Conservation (phyloP, 2,888 invertebrate genomes). For the Urechis unicinctus region DNA sequence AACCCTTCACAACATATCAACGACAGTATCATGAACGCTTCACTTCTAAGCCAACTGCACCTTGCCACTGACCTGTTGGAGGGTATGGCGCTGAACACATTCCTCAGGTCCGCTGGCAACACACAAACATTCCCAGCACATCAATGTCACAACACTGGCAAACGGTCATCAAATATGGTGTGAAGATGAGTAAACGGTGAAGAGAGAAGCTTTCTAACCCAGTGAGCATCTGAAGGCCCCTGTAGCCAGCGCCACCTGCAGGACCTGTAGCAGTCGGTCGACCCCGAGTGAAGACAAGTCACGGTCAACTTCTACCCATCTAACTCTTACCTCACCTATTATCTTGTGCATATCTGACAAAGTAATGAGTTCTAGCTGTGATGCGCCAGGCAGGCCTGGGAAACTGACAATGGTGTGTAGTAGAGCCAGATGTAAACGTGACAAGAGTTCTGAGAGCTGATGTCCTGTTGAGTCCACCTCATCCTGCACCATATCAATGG, state of each 20-base stretch:
- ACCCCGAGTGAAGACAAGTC: conserved; percentile 57
- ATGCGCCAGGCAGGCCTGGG: conserved; percentile 15
- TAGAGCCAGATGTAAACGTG: conserved; percentile 14
- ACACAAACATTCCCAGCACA: neutral
- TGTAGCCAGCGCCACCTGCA: conserved; percentile 72
- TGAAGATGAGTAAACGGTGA: neutral
- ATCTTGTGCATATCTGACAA: conserved; percentile 23
- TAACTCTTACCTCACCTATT: conserved; percentile 9
- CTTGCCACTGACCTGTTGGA: neutral
- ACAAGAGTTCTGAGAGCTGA: conserved; percentile 8
- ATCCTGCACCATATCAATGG: neutral
- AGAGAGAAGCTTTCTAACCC: conserved; percentile 8
- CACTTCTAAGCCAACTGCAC: too few species aligned
- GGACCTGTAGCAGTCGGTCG: conserved; percentile 75
- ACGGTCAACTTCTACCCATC: neutral
- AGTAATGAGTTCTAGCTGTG: conserved; percentile 21
- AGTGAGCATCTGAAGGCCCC: conserved; percentile 55
- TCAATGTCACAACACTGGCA: neutral
- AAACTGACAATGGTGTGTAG: conserved; percentile 16
- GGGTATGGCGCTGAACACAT: neutral
- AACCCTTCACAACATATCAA: too few species aligned
- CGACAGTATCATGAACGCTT: too few species aligned
- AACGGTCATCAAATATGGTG: too few species aligned
- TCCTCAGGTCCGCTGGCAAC: neutral
- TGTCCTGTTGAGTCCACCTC: too few species aligned